A percentile compares a stretch with the other conserved stretches of the same genome.
phyloP scores from a whole-genome alignment of 2,888 invertebrate genomes.

The Drosophila melanosoma region DNA sequence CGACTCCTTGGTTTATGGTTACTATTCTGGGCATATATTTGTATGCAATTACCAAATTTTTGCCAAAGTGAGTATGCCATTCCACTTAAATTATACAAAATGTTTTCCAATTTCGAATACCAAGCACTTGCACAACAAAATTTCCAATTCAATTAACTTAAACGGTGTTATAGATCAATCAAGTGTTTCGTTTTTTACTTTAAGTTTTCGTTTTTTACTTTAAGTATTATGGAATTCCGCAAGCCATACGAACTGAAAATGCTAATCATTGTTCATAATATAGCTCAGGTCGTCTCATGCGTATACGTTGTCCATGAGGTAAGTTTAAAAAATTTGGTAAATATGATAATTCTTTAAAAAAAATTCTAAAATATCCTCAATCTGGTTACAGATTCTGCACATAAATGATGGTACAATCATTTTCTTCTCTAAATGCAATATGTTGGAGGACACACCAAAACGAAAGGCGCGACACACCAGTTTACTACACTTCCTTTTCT shows the following conservation, averaged over 20 bases:
- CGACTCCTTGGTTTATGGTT: slow-evolving; percentile 63
- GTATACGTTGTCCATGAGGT: slow-evolving; percentile 74
- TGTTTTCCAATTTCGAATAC: slow-evolving; percentile 4
- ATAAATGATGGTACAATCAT: slow-evolving; percentile 58
- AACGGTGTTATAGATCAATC: slow-evolving; percentile 4
- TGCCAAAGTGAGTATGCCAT: slow-evolving; percentile 66
- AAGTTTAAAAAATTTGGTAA: slow-evolving; percentile 1
- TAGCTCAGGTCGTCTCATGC: slow-evolving; percentile 88
- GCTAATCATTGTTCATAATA: slow-evolving; percentile 91
- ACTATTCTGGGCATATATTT: slow-evolving; percentile 69
- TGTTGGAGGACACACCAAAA: slow-evolving; percentile 39
- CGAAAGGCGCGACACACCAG: slow-evolving; percentile 51
- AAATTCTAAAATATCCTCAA: not conserved
- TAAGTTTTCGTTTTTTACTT: slow-evolving; percentile 54
- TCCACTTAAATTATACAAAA: not conserved
- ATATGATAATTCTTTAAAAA: not conserved
- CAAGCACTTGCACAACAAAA: slow-evolving; percentile 21
- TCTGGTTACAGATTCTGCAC: slow-evolving; percentile 56
- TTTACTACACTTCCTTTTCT: slow-evolving; percentile 88
- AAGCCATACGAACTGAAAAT: slow-evolving; percentile 88
- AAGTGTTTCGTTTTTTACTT: slow-evolving; percentile 19
- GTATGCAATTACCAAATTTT: slow-evolving; percentile 56
- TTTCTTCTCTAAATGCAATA: slow-evolving; percentile 71
- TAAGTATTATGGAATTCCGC: slow-evolving; percentile 88
- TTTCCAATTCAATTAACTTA: slow-evolving; percentile 33